phyloP scores from a whole-genome alignment of 92 coral and sea anemone genomes.

The Porites evermanni region DNA sequence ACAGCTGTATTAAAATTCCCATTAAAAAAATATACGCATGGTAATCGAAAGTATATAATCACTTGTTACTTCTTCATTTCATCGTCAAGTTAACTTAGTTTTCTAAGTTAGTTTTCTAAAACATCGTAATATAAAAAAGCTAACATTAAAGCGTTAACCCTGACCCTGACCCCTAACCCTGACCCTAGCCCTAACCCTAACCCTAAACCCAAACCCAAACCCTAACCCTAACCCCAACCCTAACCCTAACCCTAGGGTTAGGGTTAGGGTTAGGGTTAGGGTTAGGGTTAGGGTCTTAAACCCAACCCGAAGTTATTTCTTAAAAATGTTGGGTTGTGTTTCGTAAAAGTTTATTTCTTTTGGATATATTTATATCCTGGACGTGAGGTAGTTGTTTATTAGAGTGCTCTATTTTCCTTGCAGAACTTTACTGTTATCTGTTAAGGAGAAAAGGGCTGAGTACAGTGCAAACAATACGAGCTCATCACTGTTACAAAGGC shows the following conservation, averaged over 20 bases:
- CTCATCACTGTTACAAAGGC: conserved; percentile 93
- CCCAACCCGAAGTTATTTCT: too few species aligned
- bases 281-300: too few species aligned
- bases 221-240: too few species aligned
- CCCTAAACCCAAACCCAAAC: too few species aligned
- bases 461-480: conserved; percentile 99
- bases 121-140: conserved; percentile 74
- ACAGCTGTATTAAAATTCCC: too few species aligned
- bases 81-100: conserved; percentile 61
- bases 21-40: background rate
- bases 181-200: too few species aligned
- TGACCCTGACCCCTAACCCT: too few species aligned
- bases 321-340: too few species aligned
- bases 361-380: too few species aligned
- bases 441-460: conserved; percentile 99
- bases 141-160: background rate
- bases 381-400: background rate
- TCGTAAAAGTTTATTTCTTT: too few species aligned
- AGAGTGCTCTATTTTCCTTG: conserved; percentile 16
- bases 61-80: conserved; percentile 52
- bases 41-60: conserved; percentile 41
- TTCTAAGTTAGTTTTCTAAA: background rate
- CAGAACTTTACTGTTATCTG: conserved; percentile 99
- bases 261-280: too few species aligned
- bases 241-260: too few species aligned